Evolutionary conservation across 2,797 vertebrate species (phyloP).

Genomic region (Momotus momota): DNA sequence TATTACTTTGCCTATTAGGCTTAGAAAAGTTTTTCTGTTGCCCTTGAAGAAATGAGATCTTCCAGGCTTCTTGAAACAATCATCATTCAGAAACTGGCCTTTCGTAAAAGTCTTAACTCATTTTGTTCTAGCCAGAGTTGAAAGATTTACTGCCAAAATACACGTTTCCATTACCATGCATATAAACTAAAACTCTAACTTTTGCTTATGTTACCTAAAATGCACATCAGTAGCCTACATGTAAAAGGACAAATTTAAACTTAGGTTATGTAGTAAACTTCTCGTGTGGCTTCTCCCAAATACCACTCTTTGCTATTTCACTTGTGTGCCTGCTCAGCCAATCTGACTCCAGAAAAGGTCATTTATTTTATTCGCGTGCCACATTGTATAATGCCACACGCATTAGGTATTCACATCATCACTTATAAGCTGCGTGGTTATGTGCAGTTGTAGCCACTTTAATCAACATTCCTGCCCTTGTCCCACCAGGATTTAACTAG

Average conservation of each 20-base stretch:
- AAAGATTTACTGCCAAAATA: not conserved
- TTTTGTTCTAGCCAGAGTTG: not conserved
- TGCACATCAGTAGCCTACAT: accelerated
- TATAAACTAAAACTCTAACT: not conserved
- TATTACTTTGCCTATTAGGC: not conserved
- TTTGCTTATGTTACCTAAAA: not conserved
- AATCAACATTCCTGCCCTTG: not conserved
- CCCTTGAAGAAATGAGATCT: not conserved
- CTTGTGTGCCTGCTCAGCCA: not conserved
- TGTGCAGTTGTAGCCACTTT: not conserved
- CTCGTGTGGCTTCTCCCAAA: not conserved
- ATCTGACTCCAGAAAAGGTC: not conserved
- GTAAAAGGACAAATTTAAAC: not conserved
- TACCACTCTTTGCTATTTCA: not conserved
- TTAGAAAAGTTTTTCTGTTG: not conserved
- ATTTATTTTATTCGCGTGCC: not conserved
- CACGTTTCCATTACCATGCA: not conserved
- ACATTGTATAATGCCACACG: not conserved
- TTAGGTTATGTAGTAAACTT: not conserved
- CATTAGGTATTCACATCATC: not conserved
- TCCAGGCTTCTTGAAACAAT: not conserved
- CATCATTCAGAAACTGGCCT: not conserved
- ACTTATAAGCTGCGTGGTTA: not conserved
- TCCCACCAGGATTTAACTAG: not conserved
- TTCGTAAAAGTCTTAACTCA: not conserved